Evolutionary conservation across 1,140 invertebrate genomes (phyloP).

Genomic region (Eumaeus atala): DNA sequence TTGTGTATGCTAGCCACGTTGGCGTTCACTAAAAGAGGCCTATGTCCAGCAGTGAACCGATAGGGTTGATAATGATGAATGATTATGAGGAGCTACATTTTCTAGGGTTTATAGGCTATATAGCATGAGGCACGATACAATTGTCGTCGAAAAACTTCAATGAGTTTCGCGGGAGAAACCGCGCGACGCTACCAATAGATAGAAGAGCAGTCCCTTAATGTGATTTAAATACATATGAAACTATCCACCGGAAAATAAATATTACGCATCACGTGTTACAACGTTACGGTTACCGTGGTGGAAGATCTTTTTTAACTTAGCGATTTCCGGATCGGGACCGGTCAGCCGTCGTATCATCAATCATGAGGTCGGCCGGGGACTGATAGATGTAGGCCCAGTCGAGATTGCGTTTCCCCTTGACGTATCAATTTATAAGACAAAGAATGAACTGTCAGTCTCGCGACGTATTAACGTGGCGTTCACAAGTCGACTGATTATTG

Average conservation of each 20-base stretch:
- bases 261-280: constrained; percentile 3
- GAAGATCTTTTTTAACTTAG: constrained; percentile 24
- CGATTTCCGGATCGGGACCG: constrained; percentile 31
- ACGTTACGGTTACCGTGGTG: constrained; percentile 5
- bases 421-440: constrained; percentile 70
- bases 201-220: too few species aligned
- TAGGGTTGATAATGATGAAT: too few species aligned
- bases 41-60: too few species aligned
- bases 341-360: constrained; percentile 52
- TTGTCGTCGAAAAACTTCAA: too few species aligned
- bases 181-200: too few species aligned
- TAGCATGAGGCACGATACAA: too few species aligned
- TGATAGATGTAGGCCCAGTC: constrained; percentile 50
- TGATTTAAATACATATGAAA: constrained; percentile 7
- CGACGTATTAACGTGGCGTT: constrained; percentile 47
- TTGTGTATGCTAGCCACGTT: too few species aligned
- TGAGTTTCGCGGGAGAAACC: too few species aligned
- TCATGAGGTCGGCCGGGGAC: constrained; percentile 44
- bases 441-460: constrained; percentile 58
- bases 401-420: constrained; percentile 54
- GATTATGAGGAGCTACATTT: too few species aligned
- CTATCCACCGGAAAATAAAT: constrained; percentile 5
- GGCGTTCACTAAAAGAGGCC: too few species aligned
- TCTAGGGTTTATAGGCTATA: too few species aligned
- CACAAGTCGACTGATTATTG: constrained; percentile 18